A percentile compares a stretch with the other conserved stretches of the same genome.
phyloP scores from a whole-genome alignment of 2,797 vertebrate species.

The Nasua narica region DNA sequence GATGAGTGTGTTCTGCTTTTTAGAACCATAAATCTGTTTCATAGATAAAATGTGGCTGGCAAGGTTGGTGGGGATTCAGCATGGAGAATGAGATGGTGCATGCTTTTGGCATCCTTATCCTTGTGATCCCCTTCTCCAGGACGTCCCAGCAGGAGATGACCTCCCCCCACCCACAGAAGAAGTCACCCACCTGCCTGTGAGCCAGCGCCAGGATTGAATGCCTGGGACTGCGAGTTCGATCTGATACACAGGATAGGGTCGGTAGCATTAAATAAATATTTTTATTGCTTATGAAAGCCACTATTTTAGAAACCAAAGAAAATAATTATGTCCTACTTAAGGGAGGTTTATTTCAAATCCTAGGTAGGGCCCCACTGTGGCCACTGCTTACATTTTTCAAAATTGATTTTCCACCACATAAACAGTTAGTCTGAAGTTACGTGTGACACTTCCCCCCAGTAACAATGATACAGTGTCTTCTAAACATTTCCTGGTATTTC shows the following conservation, averaged over 20 bases:
- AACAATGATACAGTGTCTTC: constrained; percentile 71
- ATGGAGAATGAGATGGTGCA: constrained; percentile 62
- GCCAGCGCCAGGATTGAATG: neutral
- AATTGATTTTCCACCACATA: constrained; percentile 83
- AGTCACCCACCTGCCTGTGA: neutral
- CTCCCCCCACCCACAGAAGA: neutral
- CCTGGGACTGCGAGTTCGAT: constrained; percentile 68
- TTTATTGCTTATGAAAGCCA: constrained; percentile 77
- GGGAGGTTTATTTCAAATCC: constrained; percentile 82
- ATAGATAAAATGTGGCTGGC: constrained; percentile 68
- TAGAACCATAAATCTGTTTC: constrained; percentile 59
- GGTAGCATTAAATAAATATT: constrained; percentile 75
- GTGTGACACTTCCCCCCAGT: constrained; percentile 69
- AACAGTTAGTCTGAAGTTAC: constrained; percentile 78
- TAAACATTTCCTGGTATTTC: constrained; percentile 66
- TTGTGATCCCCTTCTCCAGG: neutral
- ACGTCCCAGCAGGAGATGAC: constrained; percentile 4
- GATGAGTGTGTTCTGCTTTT: constrained; percentile 37
- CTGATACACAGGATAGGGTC: constrained; percentile 74
- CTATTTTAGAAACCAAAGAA: constrained; percentile 82
- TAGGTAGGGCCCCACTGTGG: constrained; percentile 74
- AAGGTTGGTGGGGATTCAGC: constrained; percentile 54
- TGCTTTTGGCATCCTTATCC: constrained; percentile 66
- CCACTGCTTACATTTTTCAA: constrained; percentile 83
- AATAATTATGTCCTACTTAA: constrained; percentile 83